phyloP scores from a whole-genome alignment of 1,140 invertebrate species.

The Vanessa tameamea region DNA sequence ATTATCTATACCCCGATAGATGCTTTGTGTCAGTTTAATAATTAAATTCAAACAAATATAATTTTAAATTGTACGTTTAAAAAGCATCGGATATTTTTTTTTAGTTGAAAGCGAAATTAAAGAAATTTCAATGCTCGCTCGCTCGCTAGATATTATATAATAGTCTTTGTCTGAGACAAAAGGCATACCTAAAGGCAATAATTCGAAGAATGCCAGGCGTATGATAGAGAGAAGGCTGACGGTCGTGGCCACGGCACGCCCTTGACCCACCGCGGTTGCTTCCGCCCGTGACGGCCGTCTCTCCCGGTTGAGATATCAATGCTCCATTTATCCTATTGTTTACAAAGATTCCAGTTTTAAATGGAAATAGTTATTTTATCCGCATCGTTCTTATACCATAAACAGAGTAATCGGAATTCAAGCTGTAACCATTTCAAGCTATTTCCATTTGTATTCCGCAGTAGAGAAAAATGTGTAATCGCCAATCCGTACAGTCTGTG shows the following conservation, averaged over 20 bases:
- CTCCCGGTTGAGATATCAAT: slow-evolving; percentile 49
- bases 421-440: no score
- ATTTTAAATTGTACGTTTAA: no score
- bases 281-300: slow-evolving; percentile 45
- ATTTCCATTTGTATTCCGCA: no score
- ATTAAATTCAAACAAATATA: no score
- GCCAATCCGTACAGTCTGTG: no score
- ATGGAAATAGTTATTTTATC: background rate
- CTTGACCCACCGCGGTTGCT: slow-evolving; percentile 57
- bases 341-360: slow-evolving; percentile 25
- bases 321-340: slow-evolving; percentile 51
- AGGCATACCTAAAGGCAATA: slow-evolving; percentile 43
- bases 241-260: slow-evolving; percentile 55
- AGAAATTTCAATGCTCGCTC: background rate
- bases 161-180: slow-evolving; percentile 40
- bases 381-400: background rate
- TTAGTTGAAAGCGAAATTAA: background rate
- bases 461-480: no score
- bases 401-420: no score
- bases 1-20: slow-evolving; percentile 18
- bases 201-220: slow-evolving; percentile 51
- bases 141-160: slow-evolving; percentile 24
- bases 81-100: background rate
- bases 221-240: slow-evolving; percentile 41
- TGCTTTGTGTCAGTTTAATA: no score